Conservation (phyloP, 2,797 vertebrate species). For the Erethizon dorsatum region DNA sequence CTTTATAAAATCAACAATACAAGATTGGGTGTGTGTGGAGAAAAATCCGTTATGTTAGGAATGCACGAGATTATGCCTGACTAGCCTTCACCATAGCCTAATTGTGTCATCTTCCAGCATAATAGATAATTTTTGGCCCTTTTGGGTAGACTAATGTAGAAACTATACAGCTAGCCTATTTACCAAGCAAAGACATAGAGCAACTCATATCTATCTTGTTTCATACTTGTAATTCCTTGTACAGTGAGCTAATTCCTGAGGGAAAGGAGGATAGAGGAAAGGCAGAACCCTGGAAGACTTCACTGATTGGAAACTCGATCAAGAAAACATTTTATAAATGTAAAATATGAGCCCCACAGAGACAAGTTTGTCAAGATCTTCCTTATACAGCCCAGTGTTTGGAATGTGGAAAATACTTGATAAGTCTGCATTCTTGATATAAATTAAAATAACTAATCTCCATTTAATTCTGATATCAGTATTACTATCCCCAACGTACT, state of each 20-base stretch:
- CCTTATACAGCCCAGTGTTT: not conserved
- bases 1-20: not conserved
- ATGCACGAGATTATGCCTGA: not conserved
- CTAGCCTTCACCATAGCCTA: not conserved
- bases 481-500: not conserved
- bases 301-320: constrained; percentile 1
- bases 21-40: not conserved
- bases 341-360: not conserved
- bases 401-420: not conserved
- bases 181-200: not conserved
- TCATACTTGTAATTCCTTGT: not conserved
- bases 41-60: not conserved
- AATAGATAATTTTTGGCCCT: not conserved
- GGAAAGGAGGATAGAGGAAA: not conserved
- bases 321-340: not conserved
- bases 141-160: not conserved
- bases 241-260: not conserved
- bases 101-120: not conserved
- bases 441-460: constrained; percentile 31
- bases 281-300: not conserved
- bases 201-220: not conserved
- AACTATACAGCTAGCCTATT: not conserved
- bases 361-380: not conserved
- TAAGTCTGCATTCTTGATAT: not conserved
- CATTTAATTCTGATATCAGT: not conserved